A percentile compares a stretch with the other conserved stretches of the same genome.
These are phyloP conservation scores for Catharus ustulatus DNA, from an alignment of 2,797 vertebrate genomes.

Conservation along the genomic window DNA sequence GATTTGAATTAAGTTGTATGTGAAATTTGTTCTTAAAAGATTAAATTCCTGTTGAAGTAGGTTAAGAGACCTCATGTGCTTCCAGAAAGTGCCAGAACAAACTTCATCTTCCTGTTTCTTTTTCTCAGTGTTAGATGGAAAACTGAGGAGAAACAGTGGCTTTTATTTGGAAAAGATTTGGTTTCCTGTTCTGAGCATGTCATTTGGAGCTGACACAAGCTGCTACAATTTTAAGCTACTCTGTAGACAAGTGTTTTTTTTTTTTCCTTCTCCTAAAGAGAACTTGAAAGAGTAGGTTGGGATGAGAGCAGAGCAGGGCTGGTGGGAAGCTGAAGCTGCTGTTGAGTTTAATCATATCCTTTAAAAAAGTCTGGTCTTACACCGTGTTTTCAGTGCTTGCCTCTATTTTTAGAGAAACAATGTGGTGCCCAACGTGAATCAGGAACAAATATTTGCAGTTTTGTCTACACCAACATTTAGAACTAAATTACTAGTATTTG, in stretches of 20 bases:
- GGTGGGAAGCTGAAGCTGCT: slow-evolving; percentile 53
- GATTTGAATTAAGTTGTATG: slow-evolving; percentile 76
- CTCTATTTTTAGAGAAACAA: slow-evolving; percentile 14
- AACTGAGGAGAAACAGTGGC: slow-evolving; percentile 67
- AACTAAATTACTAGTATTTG: slow-evolving; percentile 12
- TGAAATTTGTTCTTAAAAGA: slow-evolving; percentile 71
- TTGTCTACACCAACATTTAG: not conserved
- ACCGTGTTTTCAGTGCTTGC: not conserved
- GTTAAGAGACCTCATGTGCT: slow-evolving; percentile 38
- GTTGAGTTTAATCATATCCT: slow-evolving; percentile 47
- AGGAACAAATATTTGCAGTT: slow-evolving; percentile 33
- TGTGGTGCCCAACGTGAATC: not conserved
- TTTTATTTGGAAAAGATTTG: slow-evolving; percentile 72
- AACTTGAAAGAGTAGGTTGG: slow-evolving; percentile 61
- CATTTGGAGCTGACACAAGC: slow-evolving; percentile 71
- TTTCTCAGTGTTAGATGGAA: slow-evolving; percentile 53
- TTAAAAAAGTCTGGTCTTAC: slow-evolving; percentile 2
- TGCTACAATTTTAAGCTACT: slow-evolving; percentile 64
- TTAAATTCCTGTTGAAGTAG: slow-evolving; percentile 63
- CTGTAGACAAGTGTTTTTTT: slow-evolving; percentile 58
- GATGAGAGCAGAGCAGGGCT: slow-evolving; percentile 43
- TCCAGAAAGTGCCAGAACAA: slow-evolving; percentile 63
- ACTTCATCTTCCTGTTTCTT: slow-evolving; percentile 62
- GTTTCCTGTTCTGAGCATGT: slow-evolving; percentile 73
- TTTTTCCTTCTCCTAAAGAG: slow-evolving; percentile 24